A percentile compares a stretch with the other conserved stretches of the same genome.
Conservation (phyloP, 2,888 invertebrate genomes). For the Hololepta plana region DNA sequence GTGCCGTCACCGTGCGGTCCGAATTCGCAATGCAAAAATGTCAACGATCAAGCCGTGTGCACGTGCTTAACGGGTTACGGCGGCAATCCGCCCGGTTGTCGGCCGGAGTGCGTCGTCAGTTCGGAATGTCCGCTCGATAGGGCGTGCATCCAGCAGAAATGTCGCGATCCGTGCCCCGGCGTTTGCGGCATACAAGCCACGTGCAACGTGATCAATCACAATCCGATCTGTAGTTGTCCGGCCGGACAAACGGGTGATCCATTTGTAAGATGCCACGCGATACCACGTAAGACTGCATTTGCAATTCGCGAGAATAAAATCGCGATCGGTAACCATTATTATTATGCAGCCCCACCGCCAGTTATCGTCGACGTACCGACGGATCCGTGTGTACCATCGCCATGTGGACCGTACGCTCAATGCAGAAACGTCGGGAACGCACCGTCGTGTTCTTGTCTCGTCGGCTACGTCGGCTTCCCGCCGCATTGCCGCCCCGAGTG, state of each 20-base stretch:
- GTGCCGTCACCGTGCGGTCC: conserved; percentile 65
- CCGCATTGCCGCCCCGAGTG: conserved; percentile 51
- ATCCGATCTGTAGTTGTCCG: conserved; percentile 65
- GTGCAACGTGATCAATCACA: conserved; percentile 66
- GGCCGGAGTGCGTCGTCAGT: conserved; percentile 69
- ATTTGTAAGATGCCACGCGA: conserved; percentile 51
- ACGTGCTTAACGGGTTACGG: conserved; percentile 54
- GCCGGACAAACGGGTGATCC: conserved; percentile 61
- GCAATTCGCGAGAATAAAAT: too few relatives aligned
- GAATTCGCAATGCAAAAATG: conserved; percentile 56
- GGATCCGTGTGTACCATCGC: conserved; percentile 52
- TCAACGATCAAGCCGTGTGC: conserved; percentile 57
- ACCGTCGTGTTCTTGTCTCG: conserved; percentile 44
- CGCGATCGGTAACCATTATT: too few relatives aligned
- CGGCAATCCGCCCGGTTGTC: conserved; percentile 65
- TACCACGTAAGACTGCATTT: conserved; percentile 24
- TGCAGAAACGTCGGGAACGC: conserved; percentile 39
- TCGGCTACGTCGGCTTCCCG: conserved; percentile 39
- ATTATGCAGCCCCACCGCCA: conserved; percentile 16
- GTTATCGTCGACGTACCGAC: too few relatives aligned
- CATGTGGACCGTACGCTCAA: conserved; percentile 62
- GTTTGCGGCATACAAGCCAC: conserved; percentile 61
- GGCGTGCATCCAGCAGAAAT: conserved; percentile 68
- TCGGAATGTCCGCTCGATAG: conserved; percentile 62
- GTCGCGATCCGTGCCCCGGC: conserved; percentile 65